Percentiles rank a stretch among this genome's conserved stretches.
phyloP scores from a whole-genome alignment of 2,113 vertebrate genomes.

The Scopus umbretta region DNA sequence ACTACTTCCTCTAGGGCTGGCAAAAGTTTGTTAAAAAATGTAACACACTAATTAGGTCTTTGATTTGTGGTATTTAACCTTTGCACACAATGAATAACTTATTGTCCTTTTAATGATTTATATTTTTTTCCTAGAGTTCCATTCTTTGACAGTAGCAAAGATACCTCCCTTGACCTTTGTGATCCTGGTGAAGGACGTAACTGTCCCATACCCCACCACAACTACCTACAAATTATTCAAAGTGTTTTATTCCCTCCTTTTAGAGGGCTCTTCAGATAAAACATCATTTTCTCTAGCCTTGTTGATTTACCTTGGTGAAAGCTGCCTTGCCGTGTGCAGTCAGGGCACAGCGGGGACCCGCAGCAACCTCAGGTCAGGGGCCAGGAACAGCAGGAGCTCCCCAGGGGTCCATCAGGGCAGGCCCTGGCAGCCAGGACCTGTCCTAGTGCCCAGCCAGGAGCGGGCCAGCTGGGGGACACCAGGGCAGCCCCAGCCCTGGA shows the following conservation, averaged over 20 bases:
- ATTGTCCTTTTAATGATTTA: background rate
- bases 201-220: background rate
- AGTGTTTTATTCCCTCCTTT: background rate
- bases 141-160: background rate
- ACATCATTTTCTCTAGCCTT: background rate
- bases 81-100: background rate
- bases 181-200: background rate
- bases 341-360: fast-evolving
- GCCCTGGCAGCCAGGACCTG: background rate
- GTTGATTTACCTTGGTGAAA: background rate
- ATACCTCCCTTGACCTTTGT: background rate
- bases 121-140: background rate
- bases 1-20: background rate
- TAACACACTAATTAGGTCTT: background rate
- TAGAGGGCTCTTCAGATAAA: background rate
- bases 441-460: background rate
- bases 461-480: fast-evolving
- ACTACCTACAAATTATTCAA: background rate
- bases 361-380: fast-evolving
- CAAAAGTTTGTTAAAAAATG: background rate
- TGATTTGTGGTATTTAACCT: background rate
- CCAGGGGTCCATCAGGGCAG: background rate
- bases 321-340: background rate
- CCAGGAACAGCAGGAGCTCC: too few relatives aligned
- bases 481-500: background rate